These are phyloP conservation scores for Caenorhabditis angaria DNA, from an alignment of 2,888 invertebrate genomes.

Conservation along the genomic window DNA sequence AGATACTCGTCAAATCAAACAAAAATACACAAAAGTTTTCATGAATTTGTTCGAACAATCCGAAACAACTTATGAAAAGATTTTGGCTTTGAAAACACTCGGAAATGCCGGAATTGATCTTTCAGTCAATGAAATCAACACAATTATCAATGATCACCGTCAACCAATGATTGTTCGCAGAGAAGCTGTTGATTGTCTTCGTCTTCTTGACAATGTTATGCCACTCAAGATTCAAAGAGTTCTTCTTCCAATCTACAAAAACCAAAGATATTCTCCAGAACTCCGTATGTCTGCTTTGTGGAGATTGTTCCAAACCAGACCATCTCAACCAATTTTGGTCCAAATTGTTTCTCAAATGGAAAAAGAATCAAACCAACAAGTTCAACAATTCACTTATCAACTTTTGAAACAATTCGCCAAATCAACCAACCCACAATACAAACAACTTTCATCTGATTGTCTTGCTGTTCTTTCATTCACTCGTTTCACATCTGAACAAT, in stretches of 20 bases:
- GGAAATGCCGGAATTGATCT: constrained; percentile 66
- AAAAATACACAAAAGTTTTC: constrained; percentile 34
- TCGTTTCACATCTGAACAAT: constrained; percentile 10
- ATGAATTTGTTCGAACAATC: constrained; percentile 51
- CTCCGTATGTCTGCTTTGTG: constrained; percentile 61
- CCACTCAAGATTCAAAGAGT: constrained; percentile 47
- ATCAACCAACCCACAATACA: constrained; percentile 54
- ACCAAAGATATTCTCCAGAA: constrained; percentile 54
- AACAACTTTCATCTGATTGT: constrained; percentile 39
- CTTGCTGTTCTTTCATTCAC: background rate
- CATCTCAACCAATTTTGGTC: constrained; percentile 53
- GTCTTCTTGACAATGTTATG: constrained; percentile 45
- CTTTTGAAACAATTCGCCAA: constrained; percentile 50
- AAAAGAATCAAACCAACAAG: constrained; percentile 58
- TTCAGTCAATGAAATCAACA: constrained; percentile 54
- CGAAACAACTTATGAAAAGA: constrained; percentile 56
- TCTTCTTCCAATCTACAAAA: constrained; percentile 64
- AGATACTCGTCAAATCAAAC: constrained; percentile 30
- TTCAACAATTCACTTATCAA: constrained; percentile 56
- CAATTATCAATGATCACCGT: constrained; percentile 57
- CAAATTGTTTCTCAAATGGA: constrained; percentile 55
- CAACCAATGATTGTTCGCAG: constrained; percentile 54
- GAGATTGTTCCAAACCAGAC: constrained; percentile 57
- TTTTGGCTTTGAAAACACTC: constrained; percentile 66
- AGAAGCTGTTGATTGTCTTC: constrained; percentile 64